Conservation (phyloP, 92 coral and sea anemone genomes). For the Palythoa caribaeorum region DNA sequence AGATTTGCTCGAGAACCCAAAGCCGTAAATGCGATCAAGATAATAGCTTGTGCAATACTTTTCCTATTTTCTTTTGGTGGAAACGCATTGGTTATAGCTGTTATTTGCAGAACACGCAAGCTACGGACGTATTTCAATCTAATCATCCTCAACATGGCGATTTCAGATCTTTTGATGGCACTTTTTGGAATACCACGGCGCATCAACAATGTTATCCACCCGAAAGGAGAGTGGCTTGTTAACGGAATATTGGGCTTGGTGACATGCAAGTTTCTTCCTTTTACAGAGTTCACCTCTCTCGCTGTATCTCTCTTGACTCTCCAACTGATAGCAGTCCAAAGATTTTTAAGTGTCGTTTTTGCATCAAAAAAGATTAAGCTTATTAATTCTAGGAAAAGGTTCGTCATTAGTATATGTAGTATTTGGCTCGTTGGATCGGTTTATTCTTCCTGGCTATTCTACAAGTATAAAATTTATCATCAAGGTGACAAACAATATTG, state of each 20-base stretch:
- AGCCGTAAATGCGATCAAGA: neutral
- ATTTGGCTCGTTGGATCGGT: slow-evolving; percentile 5
- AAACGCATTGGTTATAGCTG: neutral
- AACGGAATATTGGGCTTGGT: neutral
- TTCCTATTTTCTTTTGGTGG: neutral
- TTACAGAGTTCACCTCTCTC: neutral
- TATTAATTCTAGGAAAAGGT: neutral
- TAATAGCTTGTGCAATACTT: neutral
- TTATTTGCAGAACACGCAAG: slow-evolving; percentile 10
- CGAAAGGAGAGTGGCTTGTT: neutral
- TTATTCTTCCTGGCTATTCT: neutral
- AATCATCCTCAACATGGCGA: slow-evolving; percentile 1
- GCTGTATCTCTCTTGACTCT: slow-evolving; percentile 1
- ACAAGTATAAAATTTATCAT: neutral
- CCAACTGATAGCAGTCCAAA: slow-evolving; percentile 19
- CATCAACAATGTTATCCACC: neutral
- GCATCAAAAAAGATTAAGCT: slow-evolving; percentile 4
- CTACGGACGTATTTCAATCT: neutral
- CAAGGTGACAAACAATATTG: neutral
- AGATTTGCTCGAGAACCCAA: neutral
- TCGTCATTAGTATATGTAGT: neutral
- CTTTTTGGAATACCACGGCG: slow-evolving; percentile 20
- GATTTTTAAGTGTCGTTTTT: neutral
- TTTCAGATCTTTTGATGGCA: neutral
- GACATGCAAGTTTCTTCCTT: neutral